phyloP scores from a whole-genome alignment of 1,140 invertebrate genomes.

The Cotesia glomerata region DNA sequence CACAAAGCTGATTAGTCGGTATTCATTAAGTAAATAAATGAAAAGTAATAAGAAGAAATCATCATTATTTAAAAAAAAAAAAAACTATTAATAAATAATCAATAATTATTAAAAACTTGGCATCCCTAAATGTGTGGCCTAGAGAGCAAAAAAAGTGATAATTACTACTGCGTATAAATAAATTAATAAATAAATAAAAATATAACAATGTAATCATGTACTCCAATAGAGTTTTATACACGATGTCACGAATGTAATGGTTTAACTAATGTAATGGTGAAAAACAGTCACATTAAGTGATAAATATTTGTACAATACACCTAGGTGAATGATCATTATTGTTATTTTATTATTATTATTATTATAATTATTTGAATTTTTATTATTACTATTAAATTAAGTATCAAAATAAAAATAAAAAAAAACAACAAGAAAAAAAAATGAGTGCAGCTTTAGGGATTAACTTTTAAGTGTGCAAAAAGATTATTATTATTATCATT shows the following conservation, averaged over 20 bases:
- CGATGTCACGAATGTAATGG: constrained; percentile 61
- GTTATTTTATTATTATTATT: constrained; percentile 20
- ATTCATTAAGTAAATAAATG: constrained; percentile 20
- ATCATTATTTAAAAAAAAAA: constrained; percentile 13
- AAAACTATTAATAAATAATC: constrained; percentile 9
- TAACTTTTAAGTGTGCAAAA: constrained; percentile 23
- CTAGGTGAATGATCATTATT: constrained; percentile 60
- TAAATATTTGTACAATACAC: constrained; percentile 65
- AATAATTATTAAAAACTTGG: constrained; percentile 48
- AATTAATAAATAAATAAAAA: constrained; percentile 42
- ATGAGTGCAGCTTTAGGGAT: constrained; percentile 30
- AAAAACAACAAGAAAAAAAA: constrained; percentile 35
- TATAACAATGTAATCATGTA: constrained; percentile 62
- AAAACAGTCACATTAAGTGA: constrained; percentile 56
- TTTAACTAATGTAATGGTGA: constrained; percentile 47
- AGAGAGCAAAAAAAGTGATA: constrained; percentile 64
- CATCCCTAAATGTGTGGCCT: constrained; percentile 61
- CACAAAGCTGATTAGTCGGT: constrained; percentile 35
- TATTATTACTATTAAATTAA: too few relatives aligned
- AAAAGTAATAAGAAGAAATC: background rate
- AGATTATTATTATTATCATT: constrained; percentile 10
- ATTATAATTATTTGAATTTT: too few relatives aligned
- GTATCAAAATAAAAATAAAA: constrained; percentile 29
- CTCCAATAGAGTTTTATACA: constrained; percentile 65
- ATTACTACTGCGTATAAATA: constrained; percentile 59